Percentiles rank a stretch among this genome's conserved stretches.
These are phyloP conservation scores for Polyploca ridens DNA, from an alignment of 2,888 invertebrate species.

Conservation along the genomic window DNA sequence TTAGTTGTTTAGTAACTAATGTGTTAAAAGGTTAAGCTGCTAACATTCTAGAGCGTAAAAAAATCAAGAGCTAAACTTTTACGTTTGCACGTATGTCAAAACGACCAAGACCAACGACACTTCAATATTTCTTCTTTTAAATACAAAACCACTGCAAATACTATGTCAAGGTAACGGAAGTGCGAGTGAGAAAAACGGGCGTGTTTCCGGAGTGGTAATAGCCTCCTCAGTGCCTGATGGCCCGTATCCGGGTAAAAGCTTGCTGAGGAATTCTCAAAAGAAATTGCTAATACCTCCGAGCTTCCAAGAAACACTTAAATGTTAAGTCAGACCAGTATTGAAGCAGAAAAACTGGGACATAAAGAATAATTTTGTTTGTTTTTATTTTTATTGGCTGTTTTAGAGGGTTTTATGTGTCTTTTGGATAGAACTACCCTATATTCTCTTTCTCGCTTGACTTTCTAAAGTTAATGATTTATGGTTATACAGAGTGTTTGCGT, in stretches of 20 bases:
- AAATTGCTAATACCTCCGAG: constrained; percentile 2
- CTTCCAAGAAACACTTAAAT: neutral
- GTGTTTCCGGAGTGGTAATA: constrained; percentile 57
- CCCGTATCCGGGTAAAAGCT: constrained; percentile 27
- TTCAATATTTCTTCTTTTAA: neutral
- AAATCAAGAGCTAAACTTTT: too few relatives aligned
- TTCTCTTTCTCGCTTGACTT: too few relatives aligned
- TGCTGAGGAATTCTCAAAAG: constrained; percentile 7
- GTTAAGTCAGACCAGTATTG: neutral
- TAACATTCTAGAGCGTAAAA: too few relatives aligned
- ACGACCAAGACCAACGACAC: neutral
- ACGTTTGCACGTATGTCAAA: too few relatives aligned
- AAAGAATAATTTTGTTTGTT: neutral
- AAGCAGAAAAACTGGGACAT: neutral
- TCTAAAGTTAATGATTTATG: too few relatives aligned
- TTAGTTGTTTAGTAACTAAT: too few relatives aligned
- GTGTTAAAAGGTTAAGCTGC: too few relatives aligned
- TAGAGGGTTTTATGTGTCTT: neutral
- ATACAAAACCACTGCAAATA: constrained; percentile 7
- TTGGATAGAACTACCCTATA: too few relatives aligned
- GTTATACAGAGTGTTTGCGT: too few relatives aligned
- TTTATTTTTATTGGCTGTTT: neutral
- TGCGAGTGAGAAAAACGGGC: constrained; percentile 61
- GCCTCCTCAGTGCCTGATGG: constrained; percentile 42
- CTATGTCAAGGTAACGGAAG: constrained; percentile 51